These are phyloP conservation scores for Nasonia giraulti DNA, from an alignment of 1,140 invertebrate genomes.

Conservation along the genomic window DNA sequence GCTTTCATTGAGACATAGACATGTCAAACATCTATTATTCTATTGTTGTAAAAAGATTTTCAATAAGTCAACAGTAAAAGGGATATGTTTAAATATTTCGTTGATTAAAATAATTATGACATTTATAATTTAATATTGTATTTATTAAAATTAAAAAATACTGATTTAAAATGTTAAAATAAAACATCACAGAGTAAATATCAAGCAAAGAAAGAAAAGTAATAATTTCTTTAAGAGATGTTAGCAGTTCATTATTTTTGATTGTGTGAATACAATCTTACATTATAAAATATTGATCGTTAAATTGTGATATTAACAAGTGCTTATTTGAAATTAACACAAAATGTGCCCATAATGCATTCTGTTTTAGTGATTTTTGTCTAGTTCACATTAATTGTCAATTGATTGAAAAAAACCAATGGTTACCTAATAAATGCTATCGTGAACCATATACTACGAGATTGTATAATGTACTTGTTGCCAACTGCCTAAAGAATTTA, in stretches of 20 bases:
- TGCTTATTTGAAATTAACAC: conserved; percentile 23
- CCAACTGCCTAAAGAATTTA: conserved; percentile 35
- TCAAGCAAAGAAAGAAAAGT: not conserved
- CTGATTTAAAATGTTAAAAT: conserved; percentile 4
- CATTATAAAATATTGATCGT: conserved; percentile 3
- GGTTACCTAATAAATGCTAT: conserved; percentile 37
- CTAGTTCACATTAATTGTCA: not conserved
- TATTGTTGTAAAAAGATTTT: too few relatives aligned
- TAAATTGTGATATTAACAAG: conserved; percentile 5
- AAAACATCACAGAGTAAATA: conserved; percentile 1
- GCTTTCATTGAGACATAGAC: not conserved
- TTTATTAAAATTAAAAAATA: not conserved
- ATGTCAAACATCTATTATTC: not conserved
- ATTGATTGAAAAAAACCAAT: conserved; percentile 27
- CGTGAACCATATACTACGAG: not conserved
- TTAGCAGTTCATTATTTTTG: not conserved
- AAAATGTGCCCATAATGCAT: conserved; percentile 1
- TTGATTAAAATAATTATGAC: not conserved
- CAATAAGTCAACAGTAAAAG: too few relatives aligned
- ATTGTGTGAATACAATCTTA: not conserved
- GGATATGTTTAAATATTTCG: not conserved
- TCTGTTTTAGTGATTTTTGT: not conserved
- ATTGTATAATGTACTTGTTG: conserved; percentile 14
- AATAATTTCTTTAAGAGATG: not conserved
- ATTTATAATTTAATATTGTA: not conserved